phyloP scores from a whole-genome alignment of 23 tunicate genomes.

The Pegea sp. region DNA sequence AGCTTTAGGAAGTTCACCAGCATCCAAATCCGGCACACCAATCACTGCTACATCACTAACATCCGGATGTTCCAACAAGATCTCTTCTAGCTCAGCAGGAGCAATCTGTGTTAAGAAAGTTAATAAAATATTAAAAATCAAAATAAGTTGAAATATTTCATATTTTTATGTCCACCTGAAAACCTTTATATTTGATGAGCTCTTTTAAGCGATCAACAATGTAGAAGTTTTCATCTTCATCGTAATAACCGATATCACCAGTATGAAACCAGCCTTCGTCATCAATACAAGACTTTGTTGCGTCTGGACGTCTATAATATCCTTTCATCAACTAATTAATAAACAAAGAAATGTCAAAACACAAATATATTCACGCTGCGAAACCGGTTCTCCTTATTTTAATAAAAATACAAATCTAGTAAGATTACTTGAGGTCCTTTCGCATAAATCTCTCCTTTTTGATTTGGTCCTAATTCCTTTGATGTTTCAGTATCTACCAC shows the following conservation, averaged over 20 bases:
- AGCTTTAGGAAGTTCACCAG: slow-evolving; percentile 89
- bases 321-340: slow-evolving; percentile 39
- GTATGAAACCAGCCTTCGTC: slow-evolving; percentile 79
- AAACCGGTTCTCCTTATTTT: too few relatives aligned
- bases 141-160: too few relatives aligned
- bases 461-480: slow-evolving; percentile 30
- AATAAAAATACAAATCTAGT: too few relatives aligned
- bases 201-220: slow-evolving; percentile 71
- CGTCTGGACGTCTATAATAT: slow-evolving; percentile 25
- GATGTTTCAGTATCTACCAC: slow-evolving; percentile 29
- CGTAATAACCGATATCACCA: slow-evolving; percentile 84
- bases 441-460: slow-evolving; percentile 37
- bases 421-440: slow-evolving; percentile 44
- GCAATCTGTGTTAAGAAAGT: slow-evolving; percentile 14
- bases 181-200: slow-evolving; percentile 59
- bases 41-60: slow-evolving; percentile 63
- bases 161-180: slow-evolving; percentile 16
- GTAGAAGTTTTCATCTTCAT: slow-evolving; percentile 31
- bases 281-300: slow-evolving; percentile 17
- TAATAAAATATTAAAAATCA: not conserved
- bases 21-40: slow-evolving; percentile 45
- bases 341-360: not conserved
- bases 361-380: too few relatives aligned
- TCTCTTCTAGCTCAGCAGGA: slow-evolving; percentile 74
- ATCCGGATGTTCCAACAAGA: slow-evolving; percentile 30